Percentiles rank a stretch among this genome's conserved stretches.
phyloP scores from a whole-genome alignment of 2,797 vertebrate species.

The Gadopsis bispinosus region DNA sequence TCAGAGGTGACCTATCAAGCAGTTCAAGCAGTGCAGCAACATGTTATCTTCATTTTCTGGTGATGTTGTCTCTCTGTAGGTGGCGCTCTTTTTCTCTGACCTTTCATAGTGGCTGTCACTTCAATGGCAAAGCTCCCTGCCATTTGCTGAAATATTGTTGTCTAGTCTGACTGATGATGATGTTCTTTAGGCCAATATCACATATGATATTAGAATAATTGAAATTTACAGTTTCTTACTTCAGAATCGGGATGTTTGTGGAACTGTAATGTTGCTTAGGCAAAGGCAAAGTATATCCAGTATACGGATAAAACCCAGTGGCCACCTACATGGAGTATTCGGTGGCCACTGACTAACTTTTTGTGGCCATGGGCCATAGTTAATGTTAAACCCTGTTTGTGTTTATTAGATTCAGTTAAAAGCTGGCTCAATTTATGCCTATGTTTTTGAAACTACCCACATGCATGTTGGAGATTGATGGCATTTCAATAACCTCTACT shows the following conservation, averaged over 20 bases:
- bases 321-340: too few species aligned
- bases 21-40: not conserved
- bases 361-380: too few species aligned
- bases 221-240: too few species aligned
- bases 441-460: not conserved
- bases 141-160: too few species aligned
- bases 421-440: not conserved
- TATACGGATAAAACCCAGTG: too few species aligned
- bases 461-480: not conserved
- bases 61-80: not conserved
- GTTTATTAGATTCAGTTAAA: not conserved
- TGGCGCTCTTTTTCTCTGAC: not conserved
- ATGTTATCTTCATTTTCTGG: not conserved
- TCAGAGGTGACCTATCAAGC: not conserved
- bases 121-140: not conserved
- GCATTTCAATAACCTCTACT: not conserved
- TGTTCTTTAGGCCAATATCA: not conserved
- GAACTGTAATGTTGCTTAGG: too few species aligned
- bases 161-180: not conserved
- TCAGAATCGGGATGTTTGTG: too few species aligned
- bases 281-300: too few species aligned
- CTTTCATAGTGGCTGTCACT: not conserved
- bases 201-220: not conserved
- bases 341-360: too few species aligned
- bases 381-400: not conserved